phyloP scores from a whole-genome alignment of 2,888 invertebrate genomes.

The Geophilus truncorum region DNA sequence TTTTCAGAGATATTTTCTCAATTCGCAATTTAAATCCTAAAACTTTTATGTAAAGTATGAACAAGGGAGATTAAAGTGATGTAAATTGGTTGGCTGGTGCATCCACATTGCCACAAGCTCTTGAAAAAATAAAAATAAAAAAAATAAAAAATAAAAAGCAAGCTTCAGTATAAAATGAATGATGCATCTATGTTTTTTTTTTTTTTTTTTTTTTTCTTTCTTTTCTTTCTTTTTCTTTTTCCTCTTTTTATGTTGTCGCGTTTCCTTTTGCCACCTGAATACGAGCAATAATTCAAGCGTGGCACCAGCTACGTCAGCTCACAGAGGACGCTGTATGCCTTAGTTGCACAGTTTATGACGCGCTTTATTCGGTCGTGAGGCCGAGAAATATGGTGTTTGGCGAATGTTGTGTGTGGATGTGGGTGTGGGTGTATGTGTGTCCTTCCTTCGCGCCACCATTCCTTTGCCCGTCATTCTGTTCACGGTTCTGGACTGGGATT shows the following conservation, averaged over 20 bases:
- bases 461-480: neutral
- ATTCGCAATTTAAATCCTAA: no score
- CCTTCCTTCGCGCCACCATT: neutral
- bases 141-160: neutral
- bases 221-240: no score
- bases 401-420: slow-evolving; percentile 10
- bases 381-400: slow-evolving; percentile 1
- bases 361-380: slow-evolving; percentile 27
- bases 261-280: slow-evolving; percentile 21
- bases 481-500: slow-evolving; percentile 8
- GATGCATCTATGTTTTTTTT: neutral
- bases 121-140: neutral
- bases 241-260: neutral
- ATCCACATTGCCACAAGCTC: neutral
- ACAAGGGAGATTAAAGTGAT: no score
- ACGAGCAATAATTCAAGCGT: slow-evolving; percentile 18
- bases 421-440: no score
- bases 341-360: slow-evolving; percentile 11
- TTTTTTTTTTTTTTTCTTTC: neutral
- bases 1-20: no score
- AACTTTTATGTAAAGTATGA: no score
- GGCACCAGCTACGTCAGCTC: slow-evolving; percentile 12
- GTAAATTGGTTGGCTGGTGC: neutral
- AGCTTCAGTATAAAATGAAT: neutral
- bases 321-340: neutral